Evolutionary conservation across 2,888 invertebrate species (phyloP).

Genomic region (Drosophila subquinaria): DNA sequence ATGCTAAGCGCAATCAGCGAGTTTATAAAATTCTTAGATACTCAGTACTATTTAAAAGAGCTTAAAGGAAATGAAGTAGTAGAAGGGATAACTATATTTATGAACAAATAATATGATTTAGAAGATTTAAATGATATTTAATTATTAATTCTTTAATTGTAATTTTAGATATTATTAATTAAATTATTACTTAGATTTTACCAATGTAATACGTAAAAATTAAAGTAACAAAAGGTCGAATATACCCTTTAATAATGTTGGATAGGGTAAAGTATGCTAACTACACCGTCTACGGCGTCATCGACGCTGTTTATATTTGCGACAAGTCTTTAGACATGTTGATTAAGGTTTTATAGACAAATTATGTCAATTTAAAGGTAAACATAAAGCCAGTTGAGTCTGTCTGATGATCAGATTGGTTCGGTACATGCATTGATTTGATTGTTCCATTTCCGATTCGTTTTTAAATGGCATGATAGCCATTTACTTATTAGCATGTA

Average conservation of each 20-base stretch:
- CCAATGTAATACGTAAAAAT: neutral
- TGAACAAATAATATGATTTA: too few species aligned
- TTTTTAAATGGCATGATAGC: neutral
- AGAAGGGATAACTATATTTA: too few species aligned
- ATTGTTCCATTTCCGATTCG: neutral
- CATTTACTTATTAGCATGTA: neutral
- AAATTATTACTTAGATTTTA: too few species aligned
- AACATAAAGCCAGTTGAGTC: too few species aligned
- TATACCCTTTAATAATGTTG: conserved; percentile 10
- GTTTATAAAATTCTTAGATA: neutral
- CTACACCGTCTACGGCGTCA: conserved; percentile 27
- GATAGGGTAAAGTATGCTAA: conserved; percentile 42
- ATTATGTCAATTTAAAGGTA: too few species aligned
- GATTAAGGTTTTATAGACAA: too few species aligned
- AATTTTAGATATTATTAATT: too few species aligned
- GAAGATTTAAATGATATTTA: neutral
- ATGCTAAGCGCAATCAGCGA: neutral
- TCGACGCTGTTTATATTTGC: conserved; percentile 40
- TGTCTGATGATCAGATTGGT: too few species aligned
- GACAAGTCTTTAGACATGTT: conserved; percentile 42
- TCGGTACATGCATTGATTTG: too few species aligned
- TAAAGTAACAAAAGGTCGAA: neutral
- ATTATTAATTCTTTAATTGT: neutral
- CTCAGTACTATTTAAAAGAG: conserved; percentile 3
- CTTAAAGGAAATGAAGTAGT: too few species aligned